Evolutionary conservation across 2,113 vertebrate species (phyloP), one percentile per base, ranked within the genome.

Genomic region (Sander vitreus): DNA sequence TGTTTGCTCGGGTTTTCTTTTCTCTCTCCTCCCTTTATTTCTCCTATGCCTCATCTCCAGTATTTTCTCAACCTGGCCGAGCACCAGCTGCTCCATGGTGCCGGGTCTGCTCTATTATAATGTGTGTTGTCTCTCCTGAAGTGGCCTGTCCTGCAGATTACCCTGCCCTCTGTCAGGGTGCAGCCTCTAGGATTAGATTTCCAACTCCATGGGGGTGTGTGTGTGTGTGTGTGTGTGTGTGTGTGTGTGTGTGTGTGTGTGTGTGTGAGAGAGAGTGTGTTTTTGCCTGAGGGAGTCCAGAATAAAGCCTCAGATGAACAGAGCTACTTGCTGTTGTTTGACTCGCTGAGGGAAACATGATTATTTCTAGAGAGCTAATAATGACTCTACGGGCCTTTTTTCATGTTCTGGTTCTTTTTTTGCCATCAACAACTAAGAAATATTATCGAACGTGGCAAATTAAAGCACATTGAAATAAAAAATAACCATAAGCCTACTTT

Each of bases 91-190:
- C 76, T 88, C 67, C 68, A 5, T 50, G 5, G 33, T 30, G 74
- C 48, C 47, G 5, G 0, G 30, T 68, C 81, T 15, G n/a, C 60
- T 77, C 58, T 51, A 63, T 64, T 65, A 70, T 83, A 69, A 58
- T 45, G 72, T 72, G 75, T 73, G 84, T 47, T 54, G 59, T 76
- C 59, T 82, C 76, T 81, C 82, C 73, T 84, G 73, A 73, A 76
- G 81, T 76, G 75, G 36, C 68, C 70, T 39, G 60, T 76, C 68
- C 85, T 78, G 66, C 53, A 87, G 80, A 91, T 87, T 76, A 83
- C 81, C 36, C 65, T 75, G 76, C 71, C 74, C 88, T 85, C 79
- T 79, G 69, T 77, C 78, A 79, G 74, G 58, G 47, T 59, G 66
- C 39, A 58, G 75, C 86, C 76, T 80, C 64, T 76, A 64, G 83